Base-by-base conservation (phyloP, 2,113 vertebrate species). In the Solenodon paradoxus region DNA sequence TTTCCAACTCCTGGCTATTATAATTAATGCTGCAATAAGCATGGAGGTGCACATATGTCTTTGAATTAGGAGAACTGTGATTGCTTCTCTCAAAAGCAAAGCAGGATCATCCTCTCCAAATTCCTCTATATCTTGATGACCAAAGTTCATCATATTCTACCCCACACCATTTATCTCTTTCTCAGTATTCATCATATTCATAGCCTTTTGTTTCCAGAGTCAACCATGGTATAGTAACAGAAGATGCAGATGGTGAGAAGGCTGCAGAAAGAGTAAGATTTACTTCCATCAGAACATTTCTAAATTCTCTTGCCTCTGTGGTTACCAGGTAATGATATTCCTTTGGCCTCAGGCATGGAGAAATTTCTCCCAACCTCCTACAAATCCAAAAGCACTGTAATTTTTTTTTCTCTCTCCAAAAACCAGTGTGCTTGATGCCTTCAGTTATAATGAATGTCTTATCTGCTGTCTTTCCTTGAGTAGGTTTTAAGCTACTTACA, bases 161-260 rank as follows among this genome's bases (percentile, higher is more conserved):
- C 2, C 2, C 20, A 15, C 38, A 10, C 3, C 1, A n/a, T 15
- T 22, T 3, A 47, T 16, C 17, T 32, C 26, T 12, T 12, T n/a
- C 49, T 69, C 7, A n/a, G 55, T 4, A 75, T 28, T 28, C 7
- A 57, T 1, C 38, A 24, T 4, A 45, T 32, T 40, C 51, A 42
- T 8, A 57, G 47, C 9, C 28, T 55, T 20, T 10, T n/a, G 24
- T 45, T 17, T 69, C 22, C 61, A 5, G 22, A 5, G 6, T 69
- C 47, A 55, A 64, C 47, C 35, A 75, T 16, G 61, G n/a, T 30
- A 84, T 7, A 95, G 19, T 74, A 74, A 71, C n/a, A 90, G 49
- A 75, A 53, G 42, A 32, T 32, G 32, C 30, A 90, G 53, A 55
- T 57, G 15, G 7, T 26, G 6, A 24, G 28, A 1, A 72, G 26